Conservation (phyloP, 2,888 invertebrate species). For the Apamea anceps region DNA sequence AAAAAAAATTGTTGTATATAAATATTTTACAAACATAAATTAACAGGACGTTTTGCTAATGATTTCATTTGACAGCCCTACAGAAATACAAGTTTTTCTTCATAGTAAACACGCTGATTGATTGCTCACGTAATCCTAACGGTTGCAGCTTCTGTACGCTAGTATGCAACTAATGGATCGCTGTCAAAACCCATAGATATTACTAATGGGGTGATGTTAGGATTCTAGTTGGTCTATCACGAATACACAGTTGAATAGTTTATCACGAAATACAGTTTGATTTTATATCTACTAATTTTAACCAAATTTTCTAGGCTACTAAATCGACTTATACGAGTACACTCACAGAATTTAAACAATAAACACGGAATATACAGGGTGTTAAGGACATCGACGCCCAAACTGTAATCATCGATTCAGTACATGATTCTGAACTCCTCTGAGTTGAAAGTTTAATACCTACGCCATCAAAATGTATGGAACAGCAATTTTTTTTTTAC, state of each 20-base stretch:
- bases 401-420: too few relatives aligned
- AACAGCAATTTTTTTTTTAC: too few relatives aligned
- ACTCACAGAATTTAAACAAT: too few relatives aligned
- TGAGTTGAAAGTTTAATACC: too few relatives aligned
- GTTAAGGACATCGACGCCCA: too few relatives aligned
- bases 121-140: slow-evolving; percentile 59
- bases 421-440: too few relatives aligned
- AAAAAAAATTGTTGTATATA: too few relatives aligned
- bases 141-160: slow-evolving; percentile 49
- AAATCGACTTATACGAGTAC: background rate
- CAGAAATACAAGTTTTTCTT: slow-evolving; percentile 52
- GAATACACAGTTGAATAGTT: background rate
- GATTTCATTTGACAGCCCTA: slow-evolving; percentile 15
- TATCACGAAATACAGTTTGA: background rate
- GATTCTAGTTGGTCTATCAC: background rate
- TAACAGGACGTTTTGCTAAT: background rate
- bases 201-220: background rate
- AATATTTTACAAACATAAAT: background rate
- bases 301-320: background rate
- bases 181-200: slow-evolving; percentile 29
- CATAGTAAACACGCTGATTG: slow-evolving; percentile 55
- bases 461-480: too few relatives aligned
- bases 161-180: slow-evolving; percentile 30
- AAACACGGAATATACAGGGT: too few relatives aligned
- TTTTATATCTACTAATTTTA: background rate